Evolutionary conservation across 2,888 invertebrate genomes (phyloP).

Genomic region (Folsomia candida): DNA sequence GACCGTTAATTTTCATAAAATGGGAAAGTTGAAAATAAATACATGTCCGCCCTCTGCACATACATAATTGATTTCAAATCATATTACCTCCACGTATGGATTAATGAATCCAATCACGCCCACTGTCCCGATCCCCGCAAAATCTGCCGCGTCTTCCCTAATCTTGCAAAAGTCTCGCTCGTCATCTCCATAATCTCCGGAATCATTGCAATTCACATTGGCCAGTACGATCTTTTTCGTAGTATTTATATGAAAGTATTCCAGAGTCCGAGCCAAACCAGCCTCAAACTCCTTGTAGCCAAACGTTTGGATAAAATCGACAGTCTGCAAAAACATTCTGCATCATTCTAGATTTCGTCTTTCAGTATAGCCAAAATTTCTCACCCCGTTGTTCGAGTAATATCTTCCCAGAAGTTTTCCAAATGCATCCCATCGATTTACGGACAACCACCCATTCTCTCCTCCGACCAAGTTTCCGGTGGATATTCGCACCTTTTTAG

Average conservation of each 20-base stretch:
- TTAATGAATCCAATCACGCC: constrained; percentile 22
- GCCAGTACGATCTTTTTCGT: not conserved
- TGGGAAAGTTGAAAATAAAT: no score
- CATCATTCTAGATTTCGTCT: no score
- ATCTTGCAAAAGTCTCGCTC: constrained; percentile 1
- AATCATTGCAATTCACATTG: constrained; percentile 13
- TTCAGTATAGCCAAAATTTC: no score
- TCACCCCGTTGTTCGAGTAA: no score
- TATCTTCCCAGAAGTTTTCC: constrained; percentile 18
- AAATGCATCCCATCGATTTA: constrained; percentile 26
- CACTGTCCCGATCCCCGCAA: not conserved
- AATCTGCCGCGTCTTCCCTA: not conserved
- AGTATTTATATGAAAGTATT: constrained; percentile 14
- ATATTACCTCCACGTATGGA: constrained; percentile 17
- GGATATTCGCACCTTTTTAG: constrained; percentile 6
- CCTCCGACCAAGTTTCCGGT: constrained; percentile 46
- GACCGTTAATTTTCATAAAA: no score
- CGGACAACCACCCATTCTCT: constrained; percentile 43
- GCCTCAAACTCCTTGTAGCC: constrained; percentile 46
- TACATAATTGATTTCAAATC: no score
- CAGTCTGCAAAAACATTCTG: no score
- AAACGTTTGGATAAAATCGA: constrained; percentile 25
- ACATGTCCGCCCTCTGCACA: no score
- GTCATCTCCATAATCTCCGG: no score
- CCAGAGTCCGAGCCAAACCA: constrained; percentile 24